These are phyloP conservation scores for Drosophila parthenogenetica DNA, from an alignment of 2,888 invertebrate genomes.

Conservation along the genomic window DNA sequence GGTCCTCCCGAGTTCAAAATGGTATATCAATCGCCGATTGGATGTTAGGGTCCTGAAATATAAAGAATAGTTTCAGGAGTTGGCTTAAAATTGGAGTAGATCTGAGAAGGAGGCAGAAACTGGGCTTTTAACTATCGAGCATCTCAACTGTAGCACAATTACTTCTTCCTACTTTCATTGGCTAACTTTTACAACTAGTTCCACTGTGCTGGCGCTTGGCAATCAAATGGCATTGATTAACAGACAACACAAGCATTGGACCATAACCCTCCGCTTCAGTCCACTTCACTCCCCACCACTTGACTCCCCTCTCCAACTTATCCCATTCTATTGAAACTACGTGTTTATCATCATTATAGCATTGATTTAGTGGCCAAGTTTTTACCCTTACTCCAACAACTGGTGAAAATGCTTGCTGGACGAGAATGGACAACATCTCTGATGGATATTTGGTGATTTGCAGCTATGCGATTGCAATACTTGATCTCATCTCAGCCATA, in stretches of 20 bases:
- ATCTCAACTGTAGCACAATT: neutral
- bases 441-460: constrained; percentile 69
- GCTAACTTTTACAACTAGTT: neutral
- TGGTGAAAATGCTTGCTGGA: constrained; percentile 27
- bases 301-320: neutral
- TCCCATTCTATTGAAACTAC: constrained; percentile 48
- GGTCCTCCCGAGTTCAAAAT: no score
- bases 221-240: constrained; percentile 76
- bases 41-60: no score
- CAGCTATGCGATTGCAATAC: constrained; percentile 67
- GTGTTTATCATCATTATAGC: constrained; percentile 79
- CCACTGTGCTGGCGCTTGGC: constrained; percentile 61
- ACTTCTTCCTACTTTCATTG: neutral
- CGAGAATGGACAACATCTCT: constrained; percentile 30
- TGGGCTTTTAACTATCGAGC: neutral
- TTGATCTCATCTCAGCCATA: constrained; percentile 66
- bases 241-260: constrained; percentile 39
- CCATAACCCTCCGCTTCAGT: neutral
- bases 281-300: neutral
- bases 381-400: constrained; percentile 24
- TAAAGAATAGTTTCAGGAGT: no score
- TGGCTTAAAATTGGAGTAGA: no score
- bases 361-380: constrained; percentile 71
- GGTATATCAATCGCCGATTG: no score
- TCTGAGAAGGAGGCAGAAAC: no score